These are phyloP conservation scores for Drosophila aff. DNA, from an alignment of 1,140 invertebrate species.

Conservation along the genomic window DNA sequence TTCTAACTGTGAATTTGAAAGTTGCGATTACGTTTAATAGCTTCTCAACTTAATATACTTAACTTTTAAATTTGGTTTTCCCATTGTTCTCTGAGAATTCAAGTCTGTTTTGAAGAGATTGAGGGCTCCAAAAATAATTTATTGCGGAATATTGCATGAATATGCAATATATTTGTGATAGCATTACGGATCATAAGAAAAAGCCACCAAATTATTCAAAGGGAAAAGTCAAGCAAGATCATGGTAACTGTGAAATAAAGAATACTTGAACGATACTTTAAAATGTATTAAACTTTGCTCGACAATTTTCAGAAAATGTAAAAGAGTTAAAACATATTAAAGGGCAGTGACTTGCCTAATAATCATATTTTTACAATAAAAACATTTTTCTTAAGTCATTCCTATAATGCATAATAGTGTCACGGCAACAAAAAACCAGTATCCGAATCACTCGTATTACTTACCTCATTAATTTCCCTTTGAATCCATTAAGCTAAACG, in stretches of 20 bases:
- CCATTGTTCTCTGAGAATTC: not conserved
- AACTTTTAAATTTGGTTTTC: not conserved
- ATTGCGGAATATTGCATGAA: no score
- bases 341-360: not conserved
- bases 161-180: no score
- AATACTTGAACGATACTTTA: no score
- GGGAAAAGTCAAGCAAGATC: no score
- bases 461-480: conserved; percentile 27
- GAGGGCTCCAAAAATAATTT: no score
- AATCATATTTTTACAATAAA: not conserved
- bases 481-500: conserved; percentile 25
- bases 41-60: not conserved
- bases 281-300: no score
- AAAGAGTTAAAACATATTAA: no score
- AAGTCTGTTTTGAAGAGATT: not conserved
- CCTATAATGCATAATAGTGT: not conserved
- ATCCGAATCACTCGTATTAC: conserved; percentile 5
- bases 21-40: not conserved
- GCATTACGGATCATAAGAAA: no score
- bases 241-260: no score
- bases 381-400: not conserved
- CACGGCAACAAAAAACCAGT: not conserved
- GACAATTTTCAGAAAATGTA: no score
- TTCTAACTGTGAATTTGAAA: not conserved
- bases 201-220: no score